Evolutionary conservation across 2,113 vertebrate genomes (phyloP), one percentile per base, ranked within the genome.

Genomic region (Chionodraco myersi): DNA sequence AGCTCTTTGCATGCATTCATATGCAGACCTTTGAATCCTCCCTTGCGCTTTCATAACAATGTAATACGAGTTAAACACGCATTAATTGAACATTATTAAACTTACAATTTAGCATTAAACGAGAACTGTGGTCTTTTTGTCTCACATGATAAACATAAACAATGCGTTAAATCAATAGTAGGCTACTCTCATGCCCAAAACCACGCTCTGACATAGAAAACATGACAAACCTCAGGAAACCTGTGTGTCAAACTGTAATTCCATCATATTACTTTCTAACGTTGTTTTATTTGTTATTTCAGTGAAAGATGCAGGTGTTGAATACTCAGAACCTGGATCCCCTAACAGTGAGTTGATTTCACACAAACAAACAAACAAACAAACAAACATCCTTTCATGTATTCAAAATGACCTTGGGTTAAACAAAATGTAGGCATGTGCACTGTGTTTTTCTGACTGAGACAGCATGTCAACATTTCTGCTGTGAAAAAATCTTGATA

Each of bases 261-360:
- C 0, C n/a, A 63, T 45, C 48, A 63, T 18, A 5, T 15, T 23
- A 23, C 2, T 56, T 15, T 51, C n/a, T 68, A 52, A 73, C 11
- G 2, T 10, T 58, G 5, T 70, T 26, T 41, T 76, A 5, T 4
- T 60, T 3, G 54, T 45, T 68, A 30, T 64, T 47, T 45, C 62
- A 80, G 83, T 0, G 1, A 0, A 52, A 12, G 77, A 58, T 0
- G 10, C 1, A 0, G 0, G 1, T 16, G 49, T 0, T 61, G 15
- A 0, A 1, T 5, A 2, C 5, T 34, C 65, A 15, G 34, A 57
- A 6, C 8, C 67, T 48, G 72, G 3, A 11, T 3, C 72, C 44
- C 2, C 30, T 12, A 11, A 11, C 5, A 3, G 83, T 85, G 58
- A 81, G 82, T 80, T 77, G 3, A 44, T 72, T 8, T 21, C 2